phyloP scores from a whole-genome alignment of 2,113 vertebrate genomes.

The Amazona guildingii region DNA sequence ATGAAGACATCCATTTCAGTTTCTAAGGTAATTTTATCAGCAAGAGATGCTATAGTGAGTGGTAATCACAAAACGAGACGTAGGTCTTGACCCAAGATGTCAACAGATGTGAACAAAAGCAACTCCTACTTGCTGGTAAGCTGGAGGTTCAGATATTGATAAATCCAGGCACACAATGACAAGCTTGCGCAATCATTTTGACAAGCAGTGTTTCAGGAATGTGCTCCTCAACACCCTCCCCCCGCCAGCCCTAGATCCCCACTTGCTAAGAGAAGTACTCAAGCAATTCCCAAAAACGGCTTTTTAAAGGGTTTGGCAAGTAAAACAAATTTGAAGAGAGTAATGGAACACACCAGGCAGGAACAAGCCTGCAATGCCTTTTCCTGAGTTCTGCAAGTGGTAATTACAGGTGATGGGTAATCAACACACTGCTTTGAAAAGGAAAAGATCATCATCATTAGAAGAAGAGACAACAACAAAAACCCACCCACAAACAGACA shows the following conservation, averaged over 20 bases:
- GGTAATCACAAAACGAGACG: background rate
- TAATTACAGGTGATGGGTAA: background rate
- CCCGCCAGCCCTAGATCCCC: background rate
- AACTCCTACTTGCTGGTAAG: background rate
- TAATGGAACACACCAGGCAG: background rate
- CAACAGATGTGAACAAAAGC: background rate
- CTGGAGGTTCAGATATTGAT: background rate
- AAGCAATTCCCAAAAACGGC: background rate
- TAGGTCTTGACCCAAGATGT: background rate
- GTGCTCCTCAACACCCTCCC: accelerated
- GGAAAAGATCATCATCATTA: background rate
- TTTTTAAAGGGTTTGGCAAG: background rate
- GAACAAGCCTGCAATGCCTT: background rate
- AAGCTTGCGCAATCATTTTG: background rate
- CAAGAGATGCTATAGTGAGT: background rate
- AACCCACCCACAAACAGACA: background rate
- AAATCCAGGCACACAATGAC: background rate
- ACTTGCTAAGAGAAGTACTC: background rate
- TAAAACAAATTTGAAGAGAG: background rate
- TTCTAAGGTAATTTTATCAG: background rate
- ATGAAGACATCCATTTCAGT: background rate
- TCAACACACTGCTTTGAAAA: background rate
- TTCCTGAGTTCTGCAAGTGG: background rate
- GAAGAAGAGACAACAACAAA: background rate
- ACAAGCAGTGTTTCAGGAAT: background rate